Percentiles rank a stretch among this genome's conserved stretches.
phyloP scores from a whole-genome alignment of 2,797 vertebrate species.

The Tiaroga cobitis region DNA sequence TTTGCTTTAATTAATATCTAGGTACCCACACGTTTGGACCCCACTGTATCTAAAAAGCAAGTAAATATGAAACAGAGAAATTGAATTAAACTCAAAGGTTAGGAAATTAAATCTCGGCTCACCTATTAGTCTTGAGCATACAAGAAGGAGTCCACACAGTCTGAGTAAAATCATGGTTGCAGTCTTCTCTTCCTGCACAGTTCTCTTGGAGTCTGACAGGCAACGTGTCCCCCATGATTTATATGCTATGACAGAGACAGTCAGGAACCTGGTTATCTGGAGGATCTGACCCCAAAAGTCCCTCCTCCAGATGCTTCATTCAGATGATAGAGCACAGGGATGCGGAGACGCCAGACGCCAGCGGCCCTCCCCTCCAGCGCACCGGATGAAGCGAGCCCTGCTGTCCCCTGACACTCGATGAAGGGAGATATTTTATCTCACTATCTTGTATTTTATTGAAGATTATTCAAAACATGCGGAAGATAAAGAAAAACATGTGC shows the following conservation, averaged over 20 bases:
- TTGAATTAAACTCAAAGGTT: background rate
- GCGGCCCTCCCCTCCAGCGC: slow-evolving; percentile 41
- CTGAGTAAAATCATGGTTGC: slow-evolving; percentile 58
- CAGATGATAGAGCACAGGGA: slow-evolving; percentile 49
- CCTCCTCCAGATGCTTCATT: slow-evolving; percentile 54
- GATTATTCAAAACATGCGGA: slow-evolving; percentile 5
- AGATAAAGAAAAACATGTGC: background rate
- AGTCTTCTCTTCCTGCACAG: slow-evolving; percentile 23
- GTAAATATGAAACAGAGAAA: background rate
- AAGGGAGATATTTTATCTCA: slow-evolving; percentile 66
- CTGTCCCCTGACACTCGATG: slow-evolving; percentile 63
- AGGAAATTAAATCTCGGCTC: background rate
- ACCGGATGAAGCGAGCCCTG: slow-evolving; percentile 69
- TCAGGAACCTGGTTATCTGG: slow-evolving; percentile 68
- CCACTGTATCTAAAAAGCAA: background rate
- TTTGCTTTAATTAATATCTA: background rate
- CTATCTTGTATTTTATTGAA: slow-evolving; percentile 61
- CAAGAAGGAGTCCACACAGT: slow-evolving; percentile 57
- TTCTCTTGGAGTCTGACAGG: background rate
- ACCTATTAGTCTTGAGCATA: slow-evolving; percentile 66
- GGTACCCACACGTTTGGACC: background rate
- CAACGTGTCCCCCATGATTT: slow-evolving; percentile 35
- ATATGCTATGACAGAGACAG: slow-evolving; percentile 58
- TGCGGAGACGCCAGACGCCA: slow-evolving; percentile 58
- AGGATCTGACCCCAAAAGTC: slow-evolving; percentile 56